These are phyloP conservation scores for Acleris laterana DNA, from an alignment of 2,888 invertebrate species.

Conservation along the genomic window DNA sequence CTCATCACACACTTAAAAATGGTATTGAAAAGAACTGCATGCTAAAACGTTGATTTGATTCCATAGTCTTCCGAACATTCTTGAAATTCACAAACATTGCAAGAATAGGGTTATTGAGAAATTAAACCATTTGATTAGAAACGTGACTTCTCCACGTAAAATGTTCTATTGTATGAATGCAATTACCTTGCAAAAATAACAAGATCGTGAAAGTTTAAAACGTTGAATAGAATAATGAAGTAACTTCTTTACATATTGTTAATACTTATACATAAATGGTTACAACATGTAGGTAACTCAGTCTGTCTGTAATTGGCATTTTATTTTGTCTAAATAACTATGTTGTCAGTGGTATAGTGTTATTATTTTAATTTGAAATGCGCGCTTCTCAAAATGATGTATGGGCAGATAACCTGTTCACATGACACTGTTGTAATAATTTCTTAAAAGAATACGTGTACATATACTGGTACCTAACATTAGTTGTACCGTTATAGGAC, in stretches of 20 bases:
- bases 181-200: conserved; percentile 2
- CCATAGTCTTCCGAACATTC: no score
- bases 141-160: no score
- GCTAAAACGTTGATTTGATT: no score
- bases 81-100: no score
- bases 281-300: neutral
- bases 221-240: neutral
- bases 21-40: no score
- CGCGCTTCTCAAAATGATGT: conserved; percentile 16
- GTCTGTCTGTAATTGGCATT: neutral
- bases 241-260: neutral
- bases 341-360: conserved; percentile 13
- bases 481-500: conserved; percentile 18
- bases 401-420: conserved; percentile 22
- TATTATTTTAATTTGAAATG: conserved; percentile 9
- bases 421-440: conserved; percentile 24
- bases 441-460: conserved; percentile 6
- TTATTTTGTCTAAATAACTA: conserved; percentile 1
- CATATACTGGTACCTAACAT: conserved; percentile 6
- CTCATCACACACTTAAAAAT: no score
- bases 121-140: no score
- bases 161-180: conserved; percentile 1
- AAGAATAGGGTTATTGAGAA: no score
- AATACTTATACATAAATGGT: neutral
- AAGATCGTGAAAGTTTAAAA: conserved; percentile 5